A percentile compares a stretch with the other conserved stretches of the same genome.
These are phyloP conservation scores for Odontothrips loti DNA, from an alignment of 2,888 invertebrate genomes.

Conservation along the genomic window DNA sequence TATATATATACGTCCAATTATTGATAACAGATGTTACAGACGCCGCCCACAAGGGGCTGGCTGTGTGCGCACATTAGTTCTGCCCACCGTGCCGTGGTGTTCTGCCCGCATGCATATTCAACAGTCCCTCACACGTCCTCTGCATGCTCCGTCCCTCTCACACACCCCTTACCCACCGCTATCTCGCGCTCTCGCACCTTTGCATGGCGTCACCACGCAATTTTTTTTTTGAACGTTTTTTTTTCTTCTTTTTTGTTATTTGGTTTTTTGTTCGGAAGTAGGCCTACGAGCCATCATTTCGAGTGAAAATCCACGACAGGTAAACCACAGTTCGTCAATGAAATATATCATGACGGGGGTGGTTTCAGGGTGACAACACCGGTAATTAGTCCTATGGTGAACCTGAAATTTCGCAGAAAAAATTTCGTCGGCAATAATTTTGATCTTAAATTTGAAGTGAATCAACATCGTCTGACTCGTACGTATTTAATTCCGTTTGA, in stretches of 20 bases:
- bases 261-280: background rate
- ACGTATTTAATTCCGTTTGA: no score
- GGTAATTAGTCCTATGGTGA: no score
- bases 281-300: no score
- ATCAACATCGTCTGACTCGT: no score
- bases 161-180: background rate
- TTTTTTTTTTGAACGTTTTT: background rate
- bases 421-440: no score
- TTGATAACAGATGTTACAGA: conserved; percentile 18
- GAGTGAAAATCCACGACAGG: no score
- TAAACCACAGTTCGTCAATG: no score
- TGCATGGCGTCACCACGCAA: background rate
- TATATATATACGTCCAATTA: background rate
- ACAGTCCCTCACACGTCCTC: conserved; percentile 12
- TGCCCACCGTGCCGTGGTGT: background rate
- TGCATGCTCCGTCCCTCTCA: background rate
- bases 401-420: no score
- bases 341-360: no score
- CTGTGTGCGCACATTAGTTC: background rate
- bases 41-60: background rate
- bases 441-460: no score
- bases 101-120: conserved; percentile 9
- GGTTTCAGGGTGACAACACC: no score
- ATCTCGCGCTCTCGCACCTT: background rate
- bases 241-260: background rate